Percentiles rank a stretch among this genome's conserved stretches.
Evolutionary conservation across 2,888 invertebrate genomes (phyloP).

Genomic region (Leptopilina syphax): DNA sequence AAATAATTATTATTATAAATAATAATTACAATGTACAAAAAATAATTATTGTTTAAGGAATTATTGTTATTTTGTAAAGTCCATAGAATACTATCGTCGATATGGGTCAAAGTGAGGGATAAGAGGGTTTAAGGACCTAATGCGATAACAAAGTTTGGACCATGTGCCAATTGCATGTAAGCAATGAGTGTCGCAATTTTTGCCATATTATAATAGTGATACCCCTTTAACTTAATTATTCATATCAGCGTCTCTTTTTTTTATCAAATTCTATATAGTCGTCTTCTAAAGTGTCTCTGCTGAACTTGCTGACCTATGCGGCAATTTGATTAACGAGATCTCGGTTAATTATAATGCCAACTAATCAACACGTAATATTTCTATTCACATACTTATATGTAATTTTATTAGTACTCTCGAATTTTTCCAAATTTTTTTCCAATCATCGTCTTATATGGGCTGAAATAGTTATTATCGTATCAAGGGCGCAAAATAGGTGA

Average conservation of each 20-base stretch:
- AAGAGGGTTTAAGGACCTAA: constrained; percentile 14
- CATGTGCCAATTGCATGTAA: constrained; percentile 1
- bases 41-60: no score
- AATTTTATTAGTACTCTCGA: neutral
- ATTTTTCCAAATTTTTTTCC: neutral
- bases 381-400: neutral
- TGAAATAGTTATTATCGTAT: no score
- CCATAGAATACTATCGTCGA: constrained; percentile 6
- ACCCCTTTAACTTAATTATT: constrained; percentile 15
- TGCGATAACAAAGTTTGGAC: neutral
- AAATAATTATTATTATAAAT: no score
- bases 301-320: constrained; percentile 25
- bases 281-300: constrained; percentile 1
- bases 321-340: constrained; percentile 24
- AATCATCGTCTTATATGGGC: no score
- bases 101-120: constrained; percentile 28
- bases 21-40: no score
- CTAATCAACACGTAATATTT: constrained; percentile 11
- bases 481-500: no score
- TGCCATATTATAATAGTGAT: constrained; percentile 16
- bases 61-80: no score
- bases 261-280: neutral
- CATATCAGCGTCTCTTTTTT: constrained; percentile 15
- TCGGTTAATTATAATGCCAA: constrained; percentile 17
- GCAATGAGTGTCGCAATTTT: constrained; percentile 10